Evolutionary conservation across 1,140 invertebrate genomes (phyloP).

Genomic region (Drosophila paulistorum): DNA sequence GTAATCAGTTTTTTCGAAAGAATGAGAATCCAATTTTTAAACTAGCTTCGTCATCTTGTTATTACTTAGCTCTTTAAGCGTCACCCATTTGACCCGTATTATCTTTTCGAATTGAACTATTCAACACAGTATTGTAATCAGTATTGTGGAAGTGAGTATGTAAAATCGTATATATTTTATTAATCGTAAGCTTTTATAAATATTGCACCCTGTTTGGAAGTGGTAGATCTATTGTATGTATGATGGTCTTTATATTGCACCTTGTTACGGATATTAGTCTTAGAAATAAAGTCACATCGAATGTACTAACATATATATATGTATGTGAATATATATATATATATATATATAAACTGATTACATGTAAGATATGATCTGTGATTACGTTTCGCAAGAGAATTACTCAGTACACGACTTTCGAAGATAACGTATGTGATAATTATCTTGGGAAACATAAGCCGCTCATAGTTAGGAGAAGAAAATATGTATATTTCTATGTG

Average conservation of each 20-base stretch:
- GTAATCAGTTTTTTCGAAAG: not conserved
- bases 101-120: not conserved
- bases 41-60: conserved; percentile 2
- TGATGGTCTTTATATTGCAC: conserved; percentile 70
- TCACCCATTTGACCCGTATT: conserved; percentile 2
- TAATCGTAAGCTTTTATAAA: conserved; percentile 47
- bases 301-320: conserved; percentile 32
- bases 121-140: not conserved
- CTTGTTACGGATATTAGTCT: conserved; percentile 39
- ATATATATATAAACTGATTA: conserved; percentile 19
- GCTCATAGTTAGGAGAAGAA: not conserved
- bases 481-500: conserved; percentile 21
- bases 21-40: not conserved
- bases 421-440: conserved; percentile 29
- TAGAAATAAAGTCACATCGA: conserved; percentile 57
- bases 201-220: conserved; percentile 66
- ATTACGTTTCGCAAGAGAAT: conserved; percentile 80
- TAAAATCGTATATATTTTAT: conserved; percentile 40
- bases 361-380: conserved; percentile 18
- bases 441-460: conserved; percentile 79
- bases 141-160: not conserved
- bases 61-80: conserved; percentile 8
- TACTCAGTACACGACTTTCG: not conserved
- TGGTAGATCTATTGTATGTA: not conserved
- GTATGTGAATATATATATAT: conserved; percentile 29